A percentile compares a stretch with the other conserved stretches of the same genome.
Evolutionary conservation across 2,797 vertebrate species (phyloP).

Genomic region (Enoplosus armatus): DNA sequence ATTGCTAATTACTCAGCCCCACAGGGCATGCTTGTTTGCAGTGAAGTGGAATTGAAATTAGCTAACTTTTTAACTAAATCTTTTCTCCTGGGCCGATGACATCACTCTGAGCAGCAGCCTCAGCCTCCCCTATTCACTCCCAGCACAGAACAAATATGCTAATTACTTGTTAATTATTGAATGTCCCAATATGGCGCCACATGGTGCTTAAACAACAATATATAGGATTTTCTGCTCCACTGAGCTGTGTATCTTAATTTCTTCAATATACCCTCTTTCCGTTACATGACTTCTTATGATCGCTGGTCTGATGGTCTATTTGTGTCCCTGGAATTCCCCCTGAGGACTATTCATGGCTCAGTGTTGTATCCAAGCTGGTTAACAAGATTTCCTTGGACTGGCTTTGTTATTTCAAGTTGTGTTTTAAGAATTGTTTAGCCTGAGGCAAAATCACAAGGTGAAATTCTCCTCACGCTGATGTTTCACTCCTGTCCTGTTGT

Average conservation of each 20-base stretch:
- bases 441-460: constrained; percentile 17
- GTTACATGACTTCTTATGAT: constrained; percentile 24
- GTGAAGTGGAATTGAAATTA: constrained; percentile 47
- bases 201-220: constrained; percentile 40
- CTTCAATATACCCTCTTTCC: constrained; percentile 24
- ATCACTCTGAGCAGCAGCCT: constrained; percentile 48
- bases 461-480: background rate
- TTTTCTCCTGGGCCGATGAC: constrained; percentile 45
- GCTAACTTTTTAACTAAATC: constrained; percentile 54
- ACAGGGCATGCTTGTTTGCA: constrained; percentile 56
- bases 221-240: constrained; percentile 34
- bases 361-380: constrained; percentile 17
- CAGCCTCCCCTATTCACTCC: constrained; percentile 30
- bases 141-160: constrained; percentile 42
- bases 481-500: constrained; percentile 29
- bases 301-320: constrained; percentile 49
- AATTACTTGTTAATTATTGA: constrained; percentile 54
- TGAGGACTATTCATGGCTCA: constrained; percentile 40
- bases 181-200: constrained; percentile 38
- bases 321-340: constrained; percentile 62
- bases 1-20: constrained; percentile 57
- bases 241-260: constrained; percentile 21
- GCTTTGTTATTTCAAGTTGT: constrained; percentile 29
- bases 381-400: constrained; percentile 44
- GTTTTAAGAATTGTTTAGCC: constrained; percentile 21